Evolutionary conservation across 2,888 invertebrate genomes (phyloP), one percentile per base, ranked within the genome.

Genomic region (Tribolium freemani): DNA sequence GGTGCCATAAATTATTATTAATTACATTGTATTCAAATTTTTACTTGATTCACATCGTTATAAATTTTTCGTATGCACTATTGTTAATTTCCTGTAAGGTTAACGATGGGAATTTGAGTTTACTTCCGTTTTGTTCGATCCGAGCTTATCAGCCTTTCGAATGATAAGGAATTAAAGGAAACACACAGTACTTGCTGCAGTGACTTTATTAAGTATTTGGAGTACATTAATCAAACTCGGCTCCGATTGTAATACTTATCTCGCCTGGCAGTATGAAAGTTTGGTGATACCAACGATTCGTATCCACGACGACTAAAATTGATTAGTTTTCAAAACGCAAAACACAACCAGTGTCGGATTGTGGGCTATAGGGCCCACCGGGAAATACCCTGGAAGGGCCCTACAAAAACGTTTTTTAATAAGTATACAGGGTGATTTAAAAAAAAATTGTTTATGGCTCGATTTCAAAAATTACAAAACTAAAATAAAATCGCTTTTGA

Each of bases 241-340:
- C 96, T 31, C 98, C 98, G 79, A 98, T 97, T 0, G 97, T 97
- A 80, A 98, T 95, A 88, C 98, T 98, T 83, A 98, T 92, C 78
- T 95, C 94, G 11, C 94, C 92, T 0, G 96, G 94, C 53, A 95
- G 90, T 70, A 97, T 95, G 79, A 90, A 88, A 0, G 98, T 98
- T 84, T 94, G 92, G 88, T 98, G 98, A 85, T 96, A 98, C 98
- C 98, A 98, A 68, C 93, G 92, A 85, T 98, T 98, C 0, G 98
- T 98, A 85, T 98, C 96, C 81, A 98, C 88, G 56, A 97, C 94
- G 89, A 98, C 97, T 97, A 89, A 58, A 71, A 16, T 2, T n/a
- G n/a, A n/a, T 16, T 16, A 2, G 16, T 16, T 16, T 16, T 1
- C 1, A 16, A 16, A 16, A 1, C 16, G 16, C 16, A 16, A 16